Conservation (phyloP, 2,888 invertebrate species). For the Cordylochernes scorpioides region DNA sequence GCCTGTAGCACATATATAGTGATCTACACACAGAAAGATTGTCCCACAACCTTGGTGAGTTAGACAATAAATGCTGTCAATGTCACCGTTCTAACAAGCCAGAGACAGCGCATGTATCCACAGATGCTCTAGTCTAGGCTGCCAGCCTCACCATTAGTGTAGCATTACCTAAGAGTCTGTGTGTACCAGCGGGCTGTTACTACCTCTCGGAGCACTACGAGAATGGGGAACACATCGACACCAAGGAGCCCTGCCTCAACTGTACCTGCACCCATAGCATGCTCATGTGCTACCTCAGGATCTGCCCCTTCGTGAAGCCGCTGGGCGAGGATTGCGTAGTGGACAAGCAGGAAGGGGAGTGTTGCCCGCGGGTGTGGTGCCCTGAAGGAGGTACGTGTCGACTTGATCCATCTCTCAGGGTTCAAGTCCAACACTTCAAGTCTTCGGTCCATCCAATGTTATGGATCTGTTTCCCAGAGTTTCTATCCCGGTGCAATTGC, state of each 20-base stretch:
- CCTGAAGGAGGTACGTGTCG: slow-evolving; percentile 53
- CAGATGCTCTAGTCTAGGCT: too few species aligned
- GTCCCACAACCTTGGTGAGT: too few species aligned
- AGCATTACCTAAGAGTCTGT: too few species aligned
- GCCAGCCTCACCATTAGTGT: too few species aligned
- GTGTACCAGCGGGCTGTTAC: slow-evolving; percentile 38
- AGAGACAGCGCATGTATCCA: too few species aligned
- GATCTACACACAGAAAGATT: too few species aligned
- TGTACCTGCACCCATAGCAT: slow-evolving; percentile 82
- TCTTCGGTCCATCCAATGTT: too few species aligned
- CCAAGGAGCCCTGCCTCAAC: slow-evolving; percentile 80
- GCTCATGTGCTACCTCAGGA: slow-evolving; percentile 78
- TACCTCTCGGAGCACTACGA: slow-evolving; percentile 80
- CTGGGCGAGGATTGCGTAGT: slow-evolving; percentile 72
- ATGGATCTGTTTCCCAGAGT: too few species aligned
- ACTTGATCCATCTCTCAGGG: not conserved
- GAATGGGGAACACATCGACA: slow-evolving; percentile 72
- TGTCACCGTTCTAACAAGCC: too few species aligned
- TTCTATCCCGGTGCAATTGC: too few species aligned
- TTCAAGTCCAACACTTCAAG: not conserved
- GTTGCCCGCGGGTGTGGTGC: slow-evolving; percentile 74
- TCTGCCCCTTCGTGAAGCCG: slow-evolving; percentile 75
- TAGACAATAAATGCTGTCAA: too few species aligned
- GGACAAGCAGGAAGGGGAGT: slow-evolving; percentile 67
- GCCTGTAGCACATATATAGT: too few species aligned